Base-by-base conservation (phyloP, 2,797 vertebrate genomes). In the Oreochromis mossambicus region DNA sequence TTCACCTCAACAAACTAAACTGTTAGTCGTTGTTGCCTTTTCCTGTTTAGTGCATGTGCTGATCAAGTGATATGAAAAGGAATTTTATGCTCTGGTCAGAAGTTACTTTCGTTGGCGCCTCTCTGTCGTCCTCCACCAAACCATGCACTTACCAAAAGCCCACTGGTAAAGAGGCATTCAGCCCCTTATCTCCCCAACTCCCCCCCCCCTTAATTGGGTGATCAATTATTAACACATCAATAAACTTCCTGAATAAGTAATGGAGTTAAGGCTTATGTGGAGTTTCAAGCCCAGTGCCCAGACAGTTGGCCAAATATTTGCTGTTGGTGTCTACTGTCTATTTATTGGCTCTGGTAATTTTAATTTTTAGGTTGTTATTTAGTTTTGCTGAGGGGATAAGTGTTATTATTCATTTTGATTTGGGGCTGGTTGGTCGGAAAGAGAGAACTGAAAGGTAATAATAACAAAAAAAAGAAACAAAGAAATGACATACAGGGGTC, bases 181-280 rank as follows among this genome's bases (percentile, higher is more conserved):
- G 86, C 88, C 90, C 93, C 89, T 54, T 89, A 93, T 91, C 95
- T 90, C 95, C 95, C 94, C 92, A 93, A 93, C 95, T 85, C 92
- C 95, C 92, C 92, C 94, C 92, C 94, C 90, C 95, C 91, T 93
- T 97, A 96, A 96, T 97, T 96, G 95, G 94, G 87, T 96, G 94
- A 97, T 97, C 91, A 97, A 97, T 96, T 96, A 97, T 97, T 97
- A 96, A 96, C 95, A 95, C 94, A 93, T 95, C 94, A 96, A 96
- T 97, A 96, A 95, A 95, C 88, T 93, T 89, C 92, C 94, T 96
- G 93, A 96, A 97, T 97, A 95, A 96, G 92, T 96, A 93, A 96
- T 96, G 96, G 84, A 78, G 87, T 92, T 88, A 89, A 92, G 88
- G 94, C 92, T 92, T 90, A 91, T 94, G 91, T 87, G 87, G 86